These are phyloP conservation scores for Candidula unifasciata DNA, from an alignment of 2,888 invertebrate genomes.

Conservation along the genomic window DNA sequence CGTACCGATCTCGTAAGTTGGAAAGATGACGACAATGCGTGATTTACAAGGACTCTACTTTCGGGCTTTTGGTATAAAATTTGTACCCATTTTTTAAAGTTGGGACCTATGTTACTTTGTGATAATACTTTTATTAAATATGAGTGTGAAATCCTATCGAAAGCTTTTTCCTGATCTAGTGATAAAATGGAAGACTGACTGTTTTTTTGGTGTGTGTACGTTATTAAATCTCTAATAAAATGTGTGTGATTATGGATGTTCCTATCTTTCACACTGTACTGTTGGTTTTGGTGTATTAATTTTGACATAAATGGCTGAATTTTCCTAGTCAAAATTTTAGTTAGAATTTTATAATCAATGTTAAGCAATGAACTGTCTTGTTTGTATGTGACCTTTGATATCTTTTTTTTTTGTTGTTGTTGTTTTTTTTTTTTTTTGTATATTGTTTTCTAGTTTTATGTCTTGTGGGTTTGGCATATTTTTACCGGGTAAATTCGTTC, in stretches of 20 bases:
- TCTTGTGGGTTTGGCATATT: too few species aligned
- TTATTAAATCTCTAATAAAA: not conserved
- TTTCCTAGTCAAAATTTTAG: not conserved
- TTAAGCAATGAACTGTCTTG: too few species aligned
- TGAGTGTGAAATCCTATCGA: too few species aligned
- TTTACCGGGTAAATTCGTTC: too few species aligned
- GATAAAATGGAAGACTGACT: not conserved
- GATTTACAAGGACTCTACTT: not conserved
- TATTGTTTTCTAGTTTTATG: too few species aligned
- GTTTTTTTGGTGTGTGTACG: not conserved
- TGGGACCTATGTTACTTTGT: not conserved
- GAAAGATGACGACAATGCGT: not conserved
- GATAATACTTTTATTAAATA: not conserved
- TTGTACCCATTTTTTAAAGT: too few species aligned
- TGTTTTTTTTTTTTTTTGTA: too few species aligned
- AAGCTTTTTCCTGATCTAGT: too few species aligned
- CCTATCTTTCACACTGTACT: not conserved
- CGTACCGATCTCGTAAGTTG: not conserved
- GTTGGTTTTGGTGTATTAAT: conserved; percentile 3
- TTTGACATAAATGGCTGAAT: not conserved
- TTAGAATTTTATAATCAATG: too few species aligned
- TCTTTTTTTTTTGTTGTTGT: not conserved
- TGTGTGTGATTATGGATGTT: too few species aligned
- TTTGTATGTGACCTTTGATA: too few species aligned
- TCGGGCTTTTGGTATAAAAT: too few species aligned